phyloP scores from a whole-genome alignment of 2,888 invertebrate genomes.

The Ennomos fuscantarius region DNA sequence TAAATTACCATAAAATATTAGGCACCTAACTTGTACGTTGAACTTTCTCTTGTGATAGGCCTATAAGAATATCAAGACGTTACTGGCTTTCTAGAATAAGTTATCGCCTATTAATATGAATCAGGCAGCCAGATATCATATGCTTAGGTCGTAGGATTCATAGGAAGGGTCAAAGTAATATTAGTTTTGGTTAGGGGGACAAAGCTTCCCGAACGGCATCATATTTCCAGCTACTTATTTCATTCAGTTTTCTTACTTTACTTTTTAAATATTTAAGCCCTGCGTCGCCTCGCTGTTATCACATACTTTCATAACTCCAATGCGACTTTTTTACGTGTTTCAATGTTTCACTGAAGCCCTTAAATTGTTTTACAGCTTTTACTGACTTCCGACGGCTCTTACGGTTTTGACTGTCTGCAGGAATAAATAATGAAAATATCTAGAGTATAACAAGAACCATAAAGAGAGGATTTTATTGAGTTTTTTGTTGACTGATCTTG shows the following conservation, averaged over 20 bases:
- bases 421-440: conserved; percentile 25
- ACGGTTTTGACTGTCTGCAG: conserved; percentile 21
- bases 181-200: conserved; percentile 1
- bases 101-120: neutral
- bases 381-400: conserved; percentile 18
- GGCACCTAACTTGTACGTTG: too few relatives aligned
- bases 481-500: conserved; percentile 21
- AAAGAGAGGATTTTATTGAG: conserved; percentile 14
- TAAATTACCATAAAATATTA: too few relatives aligned
- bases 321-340: conserved; percentile 22
- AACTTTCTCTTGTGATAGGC: neutral
- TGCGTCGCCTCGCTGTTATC: conserved; percentile 16
- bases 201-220: neutral
- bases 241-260: conserved; percentile 5
- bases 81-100: neutral
- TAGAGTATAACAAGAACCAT: conserved; percentile 21
- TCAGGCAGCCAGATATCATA: too few relatives aligned
- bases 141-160: too few relatives aligned
- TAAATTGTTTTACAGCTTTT: conserved; percentile 29
- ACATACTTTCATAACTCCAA: conserved; percentile 28
- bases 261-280: conserved; percentile 19
- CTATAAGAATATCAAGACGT: neutral
- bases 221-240: neutral
- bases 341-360: conserved; percentile 26
- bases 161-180: neutral